Percentiles rank a stretch among this genome's conserved stretches.
phyloP scores from a whole-genome alignment of 2,888 invertebrate species.

The Rambutsinella grinnellia region DNA sequence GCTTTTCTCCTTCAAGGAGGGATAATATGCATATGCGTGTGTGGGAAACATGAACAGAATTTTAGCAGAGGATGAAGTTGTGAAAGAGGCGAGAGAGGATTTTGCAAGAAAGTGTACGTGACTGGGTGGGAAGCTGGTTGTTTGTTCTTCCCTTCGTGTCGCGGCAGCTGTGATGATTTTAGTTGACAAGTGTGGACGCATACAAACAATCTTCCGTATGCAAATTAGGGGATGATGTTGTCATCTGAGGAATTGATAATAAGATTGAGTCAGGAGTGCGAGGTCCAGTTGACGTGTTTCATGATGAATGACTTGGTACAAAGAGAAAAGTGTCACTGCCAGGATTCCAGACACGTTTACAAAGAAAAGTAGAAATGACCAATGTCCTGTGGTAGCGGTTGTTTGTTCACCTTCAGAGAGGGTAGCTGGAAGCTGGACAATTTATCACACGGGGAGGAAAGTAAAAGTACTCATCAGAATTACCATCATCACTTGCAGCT shows the following conservation, averaged over 20 bases:
- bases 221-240: not conserved
- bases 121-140: not conserved
- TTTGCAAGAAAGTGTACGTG: not conserved
- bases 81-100: not conserved
- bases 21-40: not conserved
- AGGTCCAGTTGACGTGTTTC: not conserved
- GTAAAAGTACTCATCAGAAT: constrained; percentile 1
- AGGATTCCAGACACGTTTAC: not conserved
- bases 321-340: not conserved
- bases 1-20: not conserved
- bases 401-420: not conserved
- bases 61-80: not conserved
- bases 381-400: not conserved
- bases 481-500: constrained; percentile 4
- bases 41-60: not conserved
- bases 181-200: not conserved
- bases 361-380: not conserved
- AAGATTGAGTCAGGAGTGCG: not conserved
- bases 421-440: constrained; percentile 4
- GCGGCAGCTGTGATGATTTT: not conserved
- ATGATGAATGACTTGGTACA: not conserved
- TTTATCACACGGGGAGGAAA: constrained; percentile 9
- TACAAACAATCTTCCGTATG: not conserved
- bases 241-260: not conserved
- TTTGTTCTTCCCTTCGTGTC: not conserved